Evolutionary conservation across 2,797 vertebrate species (phyloP).

Genomic region (Phrynocephalus vlangalii): DNA sequence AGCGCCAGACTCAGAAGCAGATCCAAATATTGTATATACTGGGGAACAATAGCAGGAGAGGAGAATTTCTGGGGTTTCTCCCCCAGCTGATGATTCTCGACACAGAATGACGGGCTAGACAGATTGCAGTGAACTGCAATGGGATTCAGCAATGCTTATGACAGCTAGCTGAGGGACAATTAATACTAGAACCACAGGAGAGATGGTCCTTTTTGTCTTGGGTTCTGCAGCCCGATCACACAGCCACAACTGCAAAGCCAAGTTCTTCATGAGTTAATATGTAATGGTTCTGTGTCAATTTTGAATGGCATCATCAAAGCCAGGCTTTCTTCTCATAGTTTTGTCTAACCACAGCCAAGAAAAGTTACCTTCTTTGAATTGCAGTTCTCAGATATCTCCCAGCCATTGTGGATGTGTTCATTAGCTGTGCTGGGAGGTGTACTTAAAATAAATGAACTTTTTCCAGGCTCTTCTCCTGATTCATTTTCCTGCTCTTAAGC

Average conservation of each 20-base stretch:
- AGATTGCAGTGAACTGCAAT: neutral
- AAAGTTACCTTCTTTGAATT: no score
- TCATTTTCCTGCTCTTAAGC: neutral
- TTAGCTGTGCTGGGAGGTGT: no score
- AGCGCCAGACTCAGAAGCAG: neutral
- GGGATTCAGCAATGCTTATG: neutral
- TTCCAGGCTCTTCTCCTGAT: neutral
- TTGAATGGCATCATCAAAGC: neutral
- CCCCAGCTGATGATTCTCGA: neutral
- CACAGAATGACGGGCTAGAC: neutral
- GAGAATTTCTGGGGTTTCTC: neutral
- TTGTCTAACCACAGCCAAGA: no score
- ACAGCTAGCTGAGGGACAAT: neutral
- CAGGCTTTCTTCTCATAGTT: no score
- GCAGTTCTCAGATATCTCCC: no score
- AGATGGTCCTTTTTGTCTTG: neutral
- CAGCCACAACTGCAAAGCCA: neutral
- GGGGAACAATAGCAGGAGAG: neutral
- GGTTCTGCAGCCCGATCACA: neutral
- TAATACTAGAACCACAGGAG: neutral
- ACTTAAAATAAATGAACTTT: no score
- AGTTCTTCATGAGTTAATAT: neutral
- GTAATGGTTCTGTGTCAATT: neutral
- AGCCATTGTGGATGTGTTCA: no score
- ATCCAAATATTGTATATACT: neutral